Evolutionary conservation across 2,797 vertebrate species (phyloP), one percentile per base, ranked within the genome.

Genomic region (Parauchenoglanis ngamensis): DNA sequence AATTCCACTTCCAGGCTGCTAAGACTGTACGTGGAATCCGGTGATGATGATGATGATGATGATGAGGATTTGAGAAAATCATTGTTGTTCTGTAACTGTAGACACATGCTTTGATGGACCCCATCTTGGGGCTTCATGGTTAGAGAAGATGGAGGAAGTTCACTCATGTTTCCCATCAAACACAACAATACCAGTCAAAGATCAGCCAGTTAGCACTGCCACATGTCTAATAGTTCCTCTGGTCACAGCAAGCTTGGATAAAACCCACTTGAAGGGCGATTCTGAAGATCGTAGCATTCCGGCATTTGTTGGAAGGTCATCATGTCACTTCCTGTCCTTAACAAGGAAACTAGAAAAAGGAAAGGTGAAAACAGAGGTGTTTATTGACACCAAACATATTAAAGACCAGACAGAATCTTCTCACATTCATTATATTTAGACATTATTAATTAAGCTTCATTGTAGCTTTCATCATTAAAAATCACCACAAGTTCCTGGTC

Each of bases 81-180:
- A 61, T 96, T 97, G 63, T 95, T 95, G 77, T 96, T 96, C 88
- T 93, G 91, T n/a, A 97, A 92, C 44, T 93, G 90, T 0, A 95
- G 91, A 85, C 91, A 94, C 87, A 95, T 94, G 87, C 87, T 90
- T 19, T 93, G 90, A 87, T 91, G 88, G 84, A 89, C 92, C 90
- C 83, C 91, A 44, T 91, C 85, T 21, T 28, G 70, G 40, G 90
- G 88, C 4, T 56, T 76, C 67, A 87, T 77, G 46, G 79, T 49
- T 49, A 59, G 35, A 0, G 17, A 46, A 76, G 87, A 61, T 17
- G 89, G 63, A 73, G 90, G 90, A 82, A 91, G 85, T 11, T 91
- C 77, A 68, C 91, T 94, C 93, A 95, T 96, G 56, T 91, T 91
- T 85, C 46, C 44, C 79, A n/a, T 49, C 13, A 54, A 78, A 35